phyloP scores from a whole-genome alignment of 2,888 invertebrate genomes.

The Synanthedon tipuliformis region DNA sequence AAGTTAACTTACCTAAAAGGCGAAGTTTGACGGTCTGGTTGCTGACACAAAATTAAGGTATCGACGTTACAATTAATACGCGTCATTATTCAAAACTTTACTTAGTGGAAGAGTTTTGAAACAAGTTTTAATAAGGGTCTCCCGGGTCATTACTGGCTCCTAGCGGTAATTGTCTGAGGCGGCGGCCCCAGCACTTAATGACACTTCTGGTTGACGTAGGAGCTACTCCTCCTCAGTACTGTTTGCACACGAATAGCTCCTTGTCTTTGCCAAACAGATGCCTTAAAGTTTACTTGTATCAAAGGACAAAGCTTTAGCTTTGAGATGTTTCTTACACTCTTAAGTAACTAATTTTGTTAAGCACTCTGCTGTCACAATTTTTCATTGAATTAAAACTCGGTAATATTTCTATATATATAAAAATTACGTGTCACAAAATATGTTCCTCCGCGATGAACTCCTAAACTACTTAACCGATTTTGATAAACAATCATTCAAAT shows the following conservation, averaged over 20 bases:
- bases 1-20: not conserved
- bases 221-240: conserved; percentile 26
- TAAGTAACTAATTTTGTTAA: too few species aligned
- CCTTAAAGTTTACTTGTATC: too few species aligned
- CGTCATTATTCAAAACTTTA: conserved; percentile 55
- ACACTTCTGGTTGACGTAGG: conserved; percentile 29
- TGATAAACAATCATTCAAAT: too few species aligned
- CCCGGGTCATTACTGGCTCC: conserved; percentile 52
- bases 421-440: too few species aligned
- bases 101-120: conserved; percentile 38
- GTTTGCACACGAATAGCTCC: conserved; percentile 28
- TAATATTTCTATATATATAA: too few species aligned
- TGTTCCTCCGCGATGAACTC: too few species aligned
- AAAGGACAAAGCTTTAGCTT: too few species aligned
- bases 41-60: conserved; percentile 24
- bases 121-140: conserved; percentile 63
- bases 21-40: not conserved
- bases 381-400: too few species aligned
- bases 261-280: not conserved
- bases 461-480: too few species aligned
- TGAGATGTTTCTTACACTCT: too few species aligned
- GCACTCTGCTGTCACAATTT: too few species aligned
- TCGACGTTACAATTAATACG: conserved; percentile 53
- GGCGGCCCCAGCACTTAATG: conserved; percentile 17
- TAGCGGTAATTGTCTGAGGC: conserved; percentile 46